Conservation (phyloP, 2,797 vertebrate species). For the Corythornis leucogaster region DNA sequence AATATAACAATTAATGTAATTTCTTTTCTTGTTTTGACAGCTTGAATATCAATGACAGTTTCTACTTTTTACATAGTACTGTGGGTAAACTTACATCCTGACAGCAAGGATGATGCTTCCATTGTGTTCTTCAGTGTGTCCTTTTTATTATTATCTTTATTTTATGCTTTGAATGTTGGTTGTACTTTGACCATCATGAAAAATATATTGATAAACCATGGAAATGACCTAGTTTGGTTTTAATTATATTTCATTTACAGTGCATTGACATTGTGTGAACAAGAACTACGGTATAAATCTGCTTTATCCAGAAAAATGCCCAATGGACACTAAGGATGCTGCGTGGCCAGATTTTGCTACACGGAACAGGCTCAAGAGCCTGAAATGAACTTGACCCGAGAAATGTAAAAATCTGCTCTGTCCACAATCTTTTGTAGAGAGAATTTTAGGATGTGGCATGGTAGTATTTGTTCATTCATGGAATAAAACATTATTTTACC, state of each 20-base stretch:
- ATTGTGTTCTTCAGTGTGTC: conserved; percentile 80
- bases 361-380: conserved; percentile 28
- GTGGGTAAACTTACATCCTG: conserved; percentile 82
- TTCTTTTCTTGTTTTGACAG: conserved; percentile 77
- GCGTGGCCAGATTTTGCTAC: conserved; percentile 38
- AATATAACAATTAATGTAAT: conserved; percentile 65
- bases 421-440: conserved; percentile 76
- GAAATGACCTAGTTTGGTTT: conserved; percentile 26
- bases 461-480: conserved; percentile 85
- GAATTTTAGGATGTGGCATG: conserved; percentile 84
- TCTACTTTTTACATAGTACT: conserved; percentile 79
- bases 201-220: conserved; percentile 39
- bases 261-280: conserved; percentile 52
- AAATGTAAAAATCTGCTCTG: conserved; percentile 63
- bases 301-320: conserved; percentile 69
- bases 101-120: conserved; percentile 84
- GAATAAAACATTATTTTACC: conserved; percentile 95
- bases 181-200: conserved; percentile 38
- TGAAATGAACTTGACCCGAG: conserved; percentile 32
- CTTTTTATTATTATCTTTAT: conserved; percentile 79
- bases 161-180: conserved; percentile 75
- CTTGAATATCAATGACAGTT: conserved; percentile 77
- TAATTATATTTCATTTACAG: conserved; percentile 49
- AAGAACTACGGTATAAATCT: conserved; percentile 52
- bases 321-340: conserved; percentile 51